These are phyloP conservation scores for Epinephelus malabaricus DNA, from an alignment of 2,797 vertebrate species.

Conservation along the genomic window DNA sequence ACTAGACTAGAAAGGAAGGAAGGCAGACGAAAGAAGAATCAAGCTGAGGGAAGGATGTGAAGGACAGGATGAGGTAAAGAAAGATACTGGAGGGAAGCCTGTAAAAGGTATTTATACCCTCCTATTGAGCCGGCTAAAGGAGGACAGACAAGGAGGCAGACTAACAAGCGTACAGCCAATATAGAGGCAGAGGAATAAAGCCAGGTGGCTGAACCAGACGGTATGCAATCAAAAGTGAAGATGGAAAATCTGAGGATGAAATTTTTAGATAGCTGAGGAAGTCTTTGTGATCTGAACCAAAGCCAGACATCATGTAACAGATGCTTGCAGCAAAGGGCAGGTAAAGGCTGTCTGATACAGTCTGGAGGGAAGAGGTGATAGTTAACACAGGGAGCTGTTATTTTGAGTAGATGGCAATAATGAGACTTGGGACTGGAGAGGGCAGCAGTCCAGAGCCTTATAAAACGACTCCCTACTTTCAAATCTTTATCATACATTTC, in stretches of 20 bases:
- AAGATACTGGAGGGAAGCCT: slow-evolving; percentile 68
- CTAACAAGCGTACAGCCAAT: slow-evolving; percentile 54
- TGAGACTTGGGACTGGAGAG: background rate
- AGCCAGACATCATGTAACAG: slow-evolving; percentile 45
- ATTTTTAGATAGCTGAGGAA: slow-evolving; percentile 43
- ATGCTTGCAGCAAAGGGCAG: slow-evolving; percentile 37
- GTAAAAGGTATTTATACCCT: slow-evolving; percentile 78
- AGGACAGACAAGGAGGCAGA: slow-evolving; percentile 55
- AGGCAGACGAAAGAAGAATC: slow-evolving; percentile 76
- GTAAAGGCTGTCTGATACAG: slow-evolving; percentile 31
- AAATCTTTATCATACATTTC: slow-evolving; percentile 23
- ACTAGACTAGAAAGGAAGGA: slow-evolving; percentile 71
- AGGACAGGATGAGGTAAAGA: slow-evolving; percentile 79
- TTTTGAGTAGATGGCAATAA: slow-evolving; percentile 25
- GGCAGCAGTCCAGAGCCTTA: background rate
- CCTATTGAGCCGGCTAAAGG: slow-evolving; percentile 38
- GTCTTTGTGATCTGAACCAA: slow-evolving; percentile 51
- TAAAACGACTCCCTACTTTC: slow-evolving; percentile 16
- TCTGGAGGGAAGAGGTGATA: slow-evolving; percentile 18
- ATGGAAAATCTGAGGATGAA: slow-evolving; percentile 45
- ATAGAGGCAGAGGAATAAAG: slow-evolving; percentile 45
- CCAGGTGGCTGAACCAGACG: slow-evolving; percentile 50
- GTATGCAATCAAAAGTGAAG: slow-evolving; percentile 58
- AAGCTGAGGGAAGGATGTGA: slow-evolving; percentile 73
- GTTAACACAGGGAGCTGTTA: slow-evolving; percentile 6